phyloP scores from a whole-genome alignment of 2,797 vertebrate species.

The Hyperoplus lanceolatus region DNA sequence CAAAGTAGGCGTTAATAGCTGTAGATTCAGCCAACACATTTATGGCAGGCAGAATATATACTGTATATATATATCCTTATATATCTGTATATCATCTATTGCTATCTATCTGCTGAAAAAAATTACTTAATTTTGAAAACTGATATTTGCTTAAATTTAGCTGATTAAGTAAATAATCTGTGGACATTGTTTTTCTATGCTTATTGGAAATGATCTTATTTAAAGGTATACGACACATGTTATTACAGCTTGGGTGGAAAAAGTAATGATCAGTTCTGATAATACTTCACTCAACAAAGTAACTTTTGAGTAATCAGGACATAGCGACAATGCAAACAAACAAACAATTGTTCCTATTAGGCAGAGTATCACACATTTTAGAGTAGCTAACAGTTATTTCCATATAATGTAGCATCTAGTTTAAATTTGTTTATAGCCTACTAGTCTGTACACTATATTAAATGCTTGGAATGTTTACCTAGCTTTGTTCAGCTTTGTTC shows the following conservation, averaged over 20 bases:
- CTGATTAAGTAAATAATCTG: not conserved
- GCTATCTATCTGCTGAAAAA: not conserved
- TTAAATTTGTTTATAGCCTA: not conserved
- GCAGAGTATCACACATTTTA: not conserved
- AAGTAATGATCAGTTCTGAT: not conserved
- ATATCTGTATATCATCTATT: not conserved
- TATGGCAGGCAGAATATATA: too few species aligned
- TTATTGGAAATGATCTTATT: not conserved
- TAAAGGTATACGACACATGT: not conserved
- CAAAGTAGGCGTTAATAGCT: not conserved
- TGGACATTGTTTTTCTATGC: not conserved
- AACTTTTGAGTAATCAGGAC: not conserved
- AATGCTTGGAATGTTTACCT: too few species aligned
- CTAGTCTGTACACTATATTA: too few species aligned
- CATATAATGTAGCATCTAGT: not conserved
- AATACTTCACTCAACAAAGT: not conserved
- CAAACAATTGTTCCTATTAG: not conserved
- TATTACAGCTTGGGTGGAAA: not conserved
- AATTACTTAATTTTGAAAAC: not conserved
- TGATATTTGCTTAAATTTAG: not conserved
- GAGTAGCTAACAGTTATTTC: not conserved
- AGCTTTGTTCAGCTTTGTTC: too few species aligned
- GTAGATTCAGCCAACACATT: not conserved
- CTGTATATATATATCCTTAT: too few species aligned
- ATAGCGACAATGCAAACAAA: not conserved